phyloP scores from a whole-genome alignment of 2,888 invertebrate genomes.

The Galeopsomyia nigrocyanea region DNA sequence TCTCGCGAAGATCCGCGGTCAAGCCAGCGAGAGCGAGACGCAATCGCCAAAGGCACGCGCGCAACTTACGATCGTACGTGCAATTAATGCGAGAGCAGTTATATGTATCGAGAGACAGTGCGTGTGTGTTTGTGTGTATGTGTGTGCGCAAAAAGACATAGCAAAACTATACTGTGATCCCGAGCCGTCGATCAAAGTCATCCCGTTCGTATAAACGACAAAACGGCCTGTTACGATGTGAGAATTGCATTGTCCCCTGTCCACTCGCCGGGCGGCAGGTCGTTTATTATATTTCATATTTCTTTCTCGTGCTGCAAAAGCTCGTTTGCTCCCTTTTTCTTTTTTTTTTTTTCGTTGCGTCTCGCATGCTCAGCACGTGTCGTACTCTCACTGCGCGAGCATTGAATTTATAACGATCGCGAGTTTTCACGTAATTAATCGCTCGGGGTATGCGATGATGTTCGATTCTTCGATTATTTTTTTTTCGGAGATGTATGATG shows the following conservation, averaged over 20 bases:
- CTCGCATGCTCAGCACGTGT: not conserved
- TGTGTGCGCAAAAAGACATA: not conserved
- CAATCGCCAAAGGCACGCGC: constrained; percentile 13
- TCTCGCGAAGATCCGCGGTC: constrained; percentile 49
- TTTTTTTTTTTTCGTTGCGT: constrained; percentile 8
- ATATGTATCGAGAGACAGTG: not conserved
- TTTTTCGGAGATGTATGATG: no score
- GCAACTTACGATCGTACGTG: constrained; percentile 27
- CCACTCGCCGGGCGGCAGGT: constrained; percentile 21
- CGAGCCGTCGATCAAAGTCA: constrained; percentile 30
- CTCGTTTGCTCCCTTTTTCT: not conserved
- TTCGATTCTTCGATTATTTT: no score
- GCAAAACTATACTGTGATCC: not conserved
- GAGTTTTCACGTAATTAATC: constrained; percentile 25
- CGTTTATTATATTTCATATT: constrained; percentile 30
- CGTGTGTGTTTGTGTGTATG: no score
- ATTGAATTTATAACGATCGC: constrained; percentile 3
- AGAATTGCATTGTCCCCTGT: constrained; percentile 57
- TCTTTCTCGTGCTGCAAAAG: not conserved
- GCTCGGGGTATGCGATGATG: not conserved
- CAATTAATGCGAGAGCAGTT: constrained; percentile 57
- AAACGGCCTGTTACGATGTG: constrained; percentile 58
- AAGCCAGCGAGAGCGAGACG: constrained; percentile 48
- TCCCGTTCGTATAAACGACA: constrained; percentile 24
- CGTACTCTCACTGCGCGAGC: not conserved